Evolutionary conservation across 2,113 vertebrate species (phyloP).

Genomic region (Corythoichthys haematopterus): DNA sequence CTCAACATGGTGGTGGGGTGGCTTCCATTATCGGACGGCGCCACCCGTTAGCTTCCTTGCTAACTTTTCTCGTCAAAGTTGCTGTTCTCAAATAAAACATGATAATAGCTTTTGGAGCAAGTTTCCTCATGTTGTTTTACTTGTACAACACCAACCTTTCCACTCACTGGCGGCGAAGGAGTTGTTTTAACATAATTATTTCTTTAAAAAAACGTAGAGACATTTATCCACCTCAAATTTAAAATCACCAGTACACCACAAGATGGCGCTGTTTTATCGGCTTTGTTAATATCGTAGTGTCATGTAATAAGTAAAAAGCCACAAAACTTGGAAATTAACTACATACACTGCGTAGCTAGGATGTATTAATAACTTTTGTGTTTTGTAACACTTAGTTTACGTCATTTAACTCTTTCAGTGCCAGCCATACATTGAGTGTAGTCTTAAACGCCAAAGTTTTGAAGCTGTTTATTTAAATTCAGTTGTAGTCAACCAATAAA

Average conservation of each 20-base stretch:
- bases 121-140: background rate
- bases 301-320: too few relatives aligned
- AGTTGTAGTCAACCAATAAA: too few relatives aligned
- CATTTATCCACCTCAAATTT: background rate
- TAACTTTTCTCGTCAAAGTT: conserved; percentile 6
- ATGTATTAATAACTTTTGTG: too few relatives aligned
- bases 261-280: background rate
- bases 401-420: too few relatives aligned
- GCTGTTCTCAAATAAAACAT: background rate
- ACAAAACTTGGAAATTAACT: too few relatives aligned
- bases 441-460: too few relatives aligned
- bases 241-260: background rate
- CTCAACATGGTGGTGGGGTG: fast-evolving
- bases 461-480: too few relatives aligned
- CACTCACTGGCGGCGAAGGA: background rate
- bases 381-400: too few relatives aligned
- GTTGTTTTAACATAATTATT: background rate
- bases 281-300: background rate
- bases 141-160: background rate
- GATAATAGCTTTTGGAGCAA: background rate
- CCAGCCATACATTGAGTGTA: too few relatives aligned
- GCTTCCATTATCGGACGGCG: conserved; percentile 45
- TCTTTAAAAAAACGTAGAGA: background rate
- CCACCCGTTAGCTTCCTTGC: background rate
- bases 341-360: too few relatives aligned